Percentiles rank a stretch among this genome's conserved stretches.
phyloP scores from a whole-genome alignment of 1,140 invertebrate genomes.

The Hermatobates lingyangjiaoensis region DNA sequence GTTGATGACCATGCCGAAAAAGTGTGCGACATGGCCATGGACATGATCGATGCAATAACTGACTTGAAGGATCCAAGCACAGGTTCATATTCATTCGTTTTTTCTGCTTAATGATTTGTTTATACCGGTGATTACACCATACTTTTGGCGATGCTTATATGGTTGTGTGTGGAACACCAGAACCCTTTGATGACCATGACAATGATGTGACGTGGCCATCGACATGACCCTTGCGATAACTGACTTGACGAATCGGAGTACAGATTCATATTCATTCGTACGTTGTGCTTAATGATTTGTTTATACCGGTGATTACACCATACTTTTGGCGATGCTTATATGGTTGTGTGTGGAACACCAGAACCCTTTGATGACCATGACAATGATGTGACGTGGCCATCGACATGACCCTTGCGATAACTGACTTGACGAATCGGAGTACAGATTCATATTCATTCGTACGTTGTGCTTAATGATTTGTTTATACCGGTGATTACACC shows the following conservation, averaged over 20 bases:
- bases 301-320: too few species aligned
- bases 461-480: too few species aligned
- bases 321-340: slow-evolving; percentile 90
- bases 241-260: slow-evolving; percentile 76
- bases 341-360: slow-evolving; percentile 90
- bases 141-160: slow-evolving; percentile 92
- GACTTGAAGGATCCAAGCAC: slow-evolving; percentile 81
- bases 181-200: slow-evolving; percentile 73
- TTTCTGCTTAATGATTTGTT: too few species aligned
- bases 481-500: too few species aligned
- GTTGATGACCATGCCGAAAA: slow-evolving; percentile 77
- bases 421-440: slow-evolving; percentile 73
- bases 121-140: too few species aligned
- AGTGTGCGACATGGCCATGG: slow-evolving; percentile 89
- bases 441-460: too few species aligned
- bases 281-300: too few species aligned
- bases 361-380: slow-evolving; percentile 77
- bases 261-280: too few species aligned
- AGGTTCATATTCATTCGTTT: too few species aligned
- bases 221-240: slow-evolving; percentile 89
- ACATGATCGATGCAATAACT: slow-evolving; percentile 85
- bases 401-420: slow-evolving; percentile 87
- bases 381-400: slow-evolving; percentile 88
- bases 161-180: slow-evolving; percentile 88
- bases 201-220: slow-evolving; percentile 88